Base-by-base conservation (phyloP, 2,888 invertebrate genomes). In the Ophonus ardosiacus region DNA sequence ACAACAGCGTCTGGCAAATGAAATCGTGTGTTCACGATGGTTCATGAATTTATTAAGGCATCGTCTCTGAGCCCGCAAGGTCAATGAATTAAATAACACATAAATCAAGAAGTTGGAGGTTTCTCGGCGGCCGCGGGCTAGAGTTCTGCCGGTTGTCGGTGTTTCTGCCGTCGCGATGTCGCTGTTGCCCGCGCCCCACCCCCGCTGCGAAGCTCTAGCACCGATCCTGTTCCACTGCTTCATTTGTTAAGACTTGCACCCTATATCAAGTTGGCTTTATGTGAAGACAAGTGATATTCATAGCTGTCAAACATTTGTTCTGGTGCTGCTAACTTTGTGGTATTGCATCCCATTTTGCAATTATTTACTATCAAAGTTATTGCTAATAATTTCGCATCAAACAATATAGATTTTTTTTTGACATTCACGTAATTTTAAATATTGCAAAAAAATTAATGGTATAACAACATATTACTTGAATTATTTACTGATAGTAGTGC, bases 11-110 rank as follows among this genome's bases (percentile, higher is more conserved):
- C 10, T 43, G n/a, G 71, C 6, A 83, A 74, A 83, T 83, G 83
- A 59, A 83, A 83, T 83, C 83, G 83, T 83, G 74, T 83, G 83
- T 71, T 38, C 57, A 15, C 71, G 68, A 51, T 71, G 82, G 68
- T 65, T 71, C 74, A 83, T 71, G 83, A 83, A 83, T 83, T 83
- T 83, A 83, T 83, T 82, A 76, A 71, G 18, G 51, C 56, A 51
- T 81, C 68, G 81, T 40, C 51, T 68, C n/a, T 51, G 38, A 21
- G 81, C 81, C 81, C 83, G 59, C 83, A 83, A 83, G 83, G 83
- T 83, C 83, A 83, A 83, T 83, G 83, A 83, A 83, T 83, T 83
- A 83, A 83, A 83, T 83, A 83, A 74, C 83, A 59, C 71, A 83
- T 83, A 83, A 83, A 83, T 83, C 83, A 83, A 38, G 59, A 83